These are phyloP conservation scores for Anthrax anthrax DNA, from an alignment of 2,888 invertebrate genomes.

Conservation along the genomic window DNA sequence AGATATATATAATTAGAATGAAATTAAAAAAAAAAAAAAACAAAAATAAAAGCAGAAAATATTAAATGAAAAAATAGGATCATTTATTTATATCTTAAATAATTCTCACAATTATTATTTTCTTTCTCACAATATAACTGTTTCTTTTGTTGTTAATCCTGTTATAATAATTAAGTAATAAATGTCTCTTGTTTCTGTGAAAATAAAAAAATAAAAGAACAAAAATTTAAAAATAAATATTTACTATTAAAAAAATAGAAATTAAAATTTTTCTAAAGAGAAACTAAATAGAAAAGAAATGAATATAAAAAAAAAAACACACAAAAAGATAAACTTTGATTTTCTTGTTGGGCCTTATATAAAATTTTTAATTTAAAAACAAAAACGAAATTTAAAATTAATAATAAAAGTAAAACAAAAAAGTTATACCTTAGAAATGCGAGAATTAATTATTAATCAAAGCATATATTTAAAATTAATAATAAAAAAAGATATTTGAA, in stretches of 20 bases:
- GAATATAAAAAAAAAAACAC: slow-evolving; percentile 10
- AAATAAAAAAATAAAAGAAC: background rate
- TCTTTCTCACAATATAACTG: no score
- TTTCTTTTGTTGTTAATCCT: no score
- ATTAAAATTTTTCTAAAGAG: background rate
- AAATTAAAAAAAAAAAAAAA: background rate
- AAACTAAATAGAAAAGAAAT: slow-evolving; percentile 6
- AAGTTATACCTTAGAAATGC: background rate
- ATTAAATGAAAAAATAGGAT: no score
- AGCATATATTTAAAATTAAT: background rate
- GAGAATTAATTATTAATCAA: background rate
- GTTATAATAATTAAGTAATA: no score
- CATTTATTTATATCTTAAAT: no score
- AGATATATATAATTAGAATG: no score
- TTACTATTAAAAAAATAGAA: no score
- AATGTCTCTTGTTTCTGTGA: no score
- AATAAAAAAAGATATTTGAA: background rate
- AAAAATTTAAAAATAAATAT: background rate
- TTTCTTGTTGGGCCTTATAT: slow-evolving; percentile 17
- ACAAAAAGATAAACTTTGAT: slow-evolving; percentile 14
- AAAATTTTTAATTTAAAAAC: slow-evolving; percentile 1
- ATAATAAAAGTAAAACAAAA: background rate
- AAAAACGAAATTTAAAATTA: no score
- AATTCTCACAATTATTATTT: no score
- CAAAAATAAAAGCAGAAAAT: background rate